Conservation (phyloP, 2,113 vertebrate species). For the Otus sunia region DNA sequence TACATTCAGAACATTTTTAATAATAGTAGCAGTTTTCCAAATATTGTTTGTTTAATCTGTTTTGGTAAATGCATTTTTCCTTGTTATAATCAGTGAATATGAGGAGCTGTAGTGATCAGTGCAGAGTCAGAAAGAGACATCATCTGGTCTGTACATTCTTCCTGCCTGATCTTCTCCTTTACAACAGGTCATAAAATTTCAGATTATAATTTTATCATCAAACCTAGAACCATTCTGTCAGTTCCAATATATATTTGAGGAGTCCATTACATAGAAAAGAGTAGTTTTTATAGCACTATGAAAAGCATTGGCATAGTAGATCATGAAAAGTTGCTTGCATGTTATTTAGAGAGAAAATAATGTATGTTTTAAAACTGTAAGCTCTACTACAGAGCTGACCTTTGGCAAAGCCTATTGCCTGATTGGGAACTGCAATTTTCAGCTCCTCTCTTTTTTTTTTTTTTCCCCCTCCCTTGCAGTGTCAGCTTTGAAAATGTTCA, state of each 20-base stretch:
- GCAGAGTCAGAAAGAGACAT: neutral
- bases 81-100: neutral
- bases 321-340: neutral
- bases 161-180: neutral
- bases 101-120: neutral
- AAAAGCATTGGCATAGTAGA: neutral
- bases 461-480: neutral
- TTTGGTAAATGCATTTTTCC: neutral
- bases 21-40: neutral
- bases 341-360: conserved; percentile 33
- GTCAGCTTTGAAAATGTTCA: conserved; percentile 43
- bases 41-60: neutral
- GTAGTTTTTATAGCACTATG: neutral
- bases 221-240: neutral
- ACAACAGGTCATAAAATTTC: neutral
- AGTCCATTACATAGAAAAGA: neutral
- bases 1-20: neutral
- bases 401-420: conserved; percentile 5
- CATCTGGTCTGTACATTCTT: neutral
- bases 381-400: neutral
- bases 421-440: neutral
- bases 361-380: neutral
- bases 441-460: neutral
- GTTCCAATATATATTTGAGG: neutral
- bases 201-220: conserved; percentile 13